Percentiles rank a stretch among this genome's conserved stretches.
These are phyloP conservation scores for Tromatobia lineatoria DNA, from an alignment of 2,888 invertebrate genomes.

Conservation along the genomic window DNA sequence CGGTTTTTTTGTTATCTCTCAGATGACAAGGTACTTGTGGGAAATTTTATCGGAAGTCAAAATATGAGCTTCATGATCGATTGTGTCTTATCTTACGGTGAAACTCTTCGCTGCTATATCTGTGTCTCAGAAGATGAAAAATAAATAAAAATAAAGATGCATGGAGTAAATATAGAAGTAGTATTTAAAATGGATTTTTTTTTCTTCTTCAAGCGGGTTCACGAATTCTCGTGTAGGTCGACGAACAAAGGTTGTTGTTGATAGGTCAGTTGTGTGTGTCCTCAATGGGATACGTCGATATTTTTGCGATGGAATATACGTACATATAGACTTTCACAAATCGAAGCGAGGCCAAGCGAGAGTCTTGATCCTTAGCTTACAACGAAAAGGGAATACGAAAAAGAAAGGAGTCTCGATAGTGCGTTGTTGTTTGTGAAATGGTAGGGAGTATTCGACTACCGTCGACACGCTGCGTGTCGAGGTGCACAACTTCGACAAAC, in stretches of 20 bases:
- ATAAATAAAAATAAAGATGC: not conserved
- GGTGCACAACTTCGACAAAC: conserved; percentile 46
- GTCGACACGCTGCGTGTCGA: not conserved
- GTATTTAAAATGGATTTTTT: too few relatives aligned
- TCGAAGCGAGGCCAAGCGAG: conserved; percentile 67
- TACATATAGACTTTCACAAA: conserved; percentile 57
- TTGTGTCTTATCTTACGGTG: not conserved
- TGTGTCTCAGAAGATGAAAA: not conserved
- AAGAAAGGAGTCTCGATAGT: conserved; percentile 58
- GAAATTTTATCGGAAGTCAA: conserved; percentile 24
- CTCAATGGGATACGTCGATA: not conserved
- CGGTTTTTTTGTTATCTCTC: not conserved
- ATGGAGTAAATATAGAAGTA: too few relatives aligned
- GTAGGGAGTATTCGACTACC: not conserved
- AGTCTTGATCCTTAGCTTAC: conserved; percentile 70
- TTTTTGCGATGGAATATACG: not conserved
- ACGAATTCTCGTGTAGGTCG: not conserved
- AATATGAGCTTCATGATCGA: conserved; percentile 55
- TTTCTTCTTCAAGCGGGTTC: too few relatives aligned
- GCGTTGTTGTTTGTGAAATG: conserved; percentile 1
- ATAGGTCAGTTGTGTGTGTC: not conserved
- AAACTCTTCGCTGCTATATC: not conserved
- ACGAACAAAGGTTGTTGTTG: not conserved
- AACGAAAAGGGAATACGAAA: conserved; percentile 66
- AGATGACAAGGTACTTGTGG: conserved; percentile 8